Evolutionary conservation across 2,797 vertebrate species (phyloP).

Genomic region (Champsocephalus gunnari): DNA sequence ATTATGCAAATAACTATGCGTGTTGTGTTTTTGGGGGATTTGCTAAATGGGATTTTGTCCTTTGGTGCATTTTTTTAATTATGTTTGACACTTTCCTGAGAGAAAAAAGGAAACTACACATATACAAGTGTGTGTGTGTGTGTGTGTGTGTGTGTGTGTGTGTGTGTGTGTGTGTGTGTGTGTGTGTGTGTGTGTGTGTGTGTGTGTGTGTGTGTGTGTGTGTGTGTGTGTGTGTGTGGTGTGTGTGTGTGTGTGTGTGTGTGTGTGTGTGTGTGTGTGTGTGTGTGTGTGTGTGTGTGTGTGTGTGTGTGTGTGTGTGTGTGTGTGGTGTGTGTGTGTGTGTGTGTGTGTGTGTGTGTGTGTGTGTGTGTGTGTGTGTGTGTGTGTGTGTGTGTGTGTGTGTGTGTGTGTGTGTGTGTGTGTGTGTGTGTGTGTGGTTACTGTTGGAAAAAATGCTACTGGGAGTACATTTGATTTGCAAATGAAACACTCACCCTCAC

Average conservation of each 20-base stretch:
- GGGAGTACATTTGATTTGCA: slow-evolving; percentile 83
- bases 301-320: slow-evolving; percentile 7
- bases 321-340: slow-evolving; percentile 11
- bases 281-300: slow-evolving; percentile 16
- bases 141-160: slow-evolving; percentile 14
- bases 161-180: slow-evolving; percentile 7
- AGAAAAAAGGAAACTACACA: slow-evolving; percentile 14
- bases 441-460: slow-evolving; percentile 44
- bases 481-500: slow-evolving; percentile 61
- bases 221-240: no score
- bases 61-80: slow-evolving; percentile 53
- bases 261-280: slow-evolving; percentile 1
- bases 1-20: slow-evolving; percentile 52
- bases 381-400: no score
- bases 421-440: slow-evolving; percentile 6
- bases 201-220: neutral
- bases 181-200: slow-evolving; percentile 13
- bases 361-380: no score
- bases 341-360: slow-evolving; percentile 7
- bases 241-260: no score
- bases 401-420: slow-evolving; percentile 1
- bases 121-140: slow-evolving; percentile 9
- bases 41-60: slow-evolving; percentile 62
- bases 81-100: slow-evolving; percentile 36
- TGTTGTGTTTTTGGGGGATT: slow-evolving; percentile 33